Conservation (phyloP, 2,888 invertebrate genomes). For the Drosophila demipolita region DNA sequence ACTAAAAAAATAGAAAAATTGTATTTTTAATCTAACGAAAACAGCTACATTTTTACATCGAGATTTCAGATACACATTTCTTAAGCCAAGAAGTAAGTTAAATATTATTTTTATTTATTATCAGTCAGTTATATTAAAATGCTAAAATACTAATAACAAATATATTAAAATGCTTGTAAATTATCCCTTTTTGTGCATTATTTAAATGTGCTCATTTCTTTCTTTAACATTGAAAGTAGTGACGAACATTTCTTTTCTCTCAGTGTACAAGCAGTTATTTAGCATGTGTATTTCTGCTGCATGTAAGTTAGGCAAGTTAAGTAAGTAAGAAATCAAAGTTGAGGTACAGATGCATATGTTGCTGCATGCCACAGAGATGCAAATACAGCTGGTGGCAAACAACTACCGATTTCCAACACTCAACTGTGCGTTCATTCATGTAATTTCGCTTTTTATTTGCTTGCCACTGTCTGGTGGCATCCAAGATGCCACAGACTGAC, state of each 20-base stretch:
- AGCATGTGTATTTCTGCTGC: slow-evolving; percentile 2
- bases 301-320: background rate
- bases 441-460: slow-evolving; percentile 64
- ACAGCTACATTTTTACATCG: background rate
- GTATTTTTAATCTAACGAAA: background rate
- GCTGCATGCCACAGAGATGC: background rate
- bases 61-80: background rate
- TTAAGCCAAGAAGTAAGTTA: background rate
- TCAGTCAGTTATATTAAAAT: background rate
- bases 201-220: background rate
- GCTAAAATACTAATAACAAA: background rate
- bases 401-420: slow-evolving; percentile 10
- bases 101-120: background rate
- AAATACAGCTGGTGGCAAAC: slow-evolving; percentile 4
- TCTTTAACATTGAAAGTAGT: background rate
- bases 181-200: background rate
- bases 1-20: background rate
- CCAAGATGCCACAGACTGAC: slow-evolving; percentile 6
- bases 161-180: background rate
- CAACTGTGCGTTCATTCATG: slow-evolving; percentile 52
- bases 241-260: background rate
- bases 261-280: slow-evolving; percentile 5
- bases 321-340: slow-evolving; percentile 35
- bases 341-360: slow-evolving; percentile 7
- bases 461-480: slow-evolving; percentile 6